phyloP scores from a whole-genome alignment of 1,140 invertebrate species.

The Drosophila elegans region DNA sequence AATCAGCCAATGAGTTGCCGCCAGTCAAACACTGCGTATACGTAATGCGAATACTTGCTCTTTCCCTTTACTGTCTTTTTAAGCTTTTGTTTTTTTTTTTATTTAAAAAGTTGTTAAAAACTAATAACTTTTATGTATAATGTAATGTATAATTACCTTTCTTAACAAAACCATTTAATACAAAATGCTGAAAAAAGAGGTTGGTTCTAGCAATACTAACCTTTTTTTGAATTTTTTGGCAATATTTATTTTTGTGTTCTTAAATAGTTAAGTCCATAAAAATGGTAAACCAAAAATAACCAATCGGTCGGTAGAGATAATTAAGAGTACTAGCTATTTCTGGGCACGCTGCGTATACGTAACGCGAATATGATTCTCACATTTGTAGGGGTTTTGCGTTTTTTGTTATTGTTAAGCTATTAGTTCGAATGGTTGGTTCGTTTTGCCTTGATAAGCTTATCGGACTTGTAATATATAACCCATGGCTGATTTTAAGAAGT shows the following conservation, averaged over 20 bases:
- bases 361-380: background rate
- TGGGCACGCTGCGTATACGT: slow-evolving; percentile 9
- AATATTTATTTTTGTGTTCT: background rate
- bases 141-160: too few relatives aligned
- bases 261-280: background rate
- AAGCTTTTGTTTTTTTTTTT: background rate
- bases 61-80: background rate
- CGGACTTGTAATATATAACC: slow-evolving; percentile 1
- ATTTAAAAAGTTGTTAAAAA: background rate
- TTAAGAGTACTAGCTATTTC: background rate
- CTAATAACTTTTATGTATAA: too few relatives aligned
- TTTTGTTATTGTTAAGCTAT: background rate
- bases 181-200: too few relatives aligned
- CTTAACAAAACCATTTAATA: too few relatives aligned
- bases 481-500: background rate
- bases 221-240: background rate
- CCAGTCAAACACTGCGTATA: slow-evolving; percentile 23
- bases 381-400: background rate
- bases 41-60: slow-evolving; percentile 12
- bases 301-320: background rate
- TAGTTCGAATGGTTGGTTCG: background rate
- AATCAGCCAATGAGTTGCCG: background rate
- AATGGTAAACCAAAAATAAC: background rate
- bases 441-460: slow-evolving; percentile 3
- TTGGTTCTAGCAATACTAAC: too few relatives aligned